These are phyloP conservation scores for Pithys albifrons DNA, from an alignment of 2,113 vertebrate species.

Conservation along the genomic window DNA sequence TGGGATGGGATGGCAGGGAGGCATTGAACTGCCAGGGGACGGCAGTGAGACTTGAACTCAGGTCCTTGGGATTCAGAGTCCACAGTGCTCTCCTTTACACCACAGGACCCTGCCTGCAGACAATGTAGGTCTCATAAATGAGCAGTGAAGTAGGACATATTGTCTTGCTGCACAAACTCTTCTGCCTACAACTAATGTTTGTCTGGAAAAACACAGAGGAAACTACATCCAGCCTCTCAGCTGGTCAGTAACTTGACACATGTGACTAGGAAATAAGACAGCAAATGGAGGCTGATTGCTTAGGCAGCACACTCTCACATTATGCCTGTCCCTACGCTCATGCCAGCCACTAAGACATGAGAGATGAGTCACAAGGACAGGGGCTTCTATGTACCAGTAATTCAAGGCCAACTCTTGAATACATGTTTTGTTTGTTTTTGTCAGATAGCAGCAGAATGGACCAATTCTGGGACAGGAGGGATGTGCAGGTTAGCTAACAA, in stretches of 20 bases:
- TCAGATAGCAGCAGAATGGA: neutral
- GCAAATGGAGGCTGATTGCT: neutral
- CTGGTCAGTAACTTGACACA: conserved; percentile 36
- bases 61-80: no score
- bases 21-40: no score
- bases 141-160: neutral
- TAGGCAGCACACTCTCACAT: neutral
- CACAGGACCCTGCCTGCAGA: neutral
- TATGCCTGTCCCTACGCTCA: neutral
- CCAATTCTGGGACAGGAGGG: neutral
- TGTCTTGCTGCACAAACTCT: neutral
- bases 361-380: neutral
- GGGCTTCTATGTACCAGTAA: neutral
- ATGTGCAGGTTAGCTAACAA: neutral
- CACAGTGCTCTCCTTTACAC: no score
- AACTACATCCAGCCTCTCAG: conserved; percentile 39
- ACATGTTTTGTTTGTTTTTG: neutral
- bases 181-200: neutral
- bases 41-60: no score
- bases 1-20: no score
- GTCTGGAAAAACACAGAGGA: conserved; percentile 47
- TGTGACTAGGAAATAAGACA: neutral
- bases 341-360: neutral
- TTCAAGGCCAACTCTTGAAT: neutral
- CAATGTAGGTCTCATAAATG: neutral